These are phyloP conservation scores for Cochlearius cochlearius DNA, from an alignment of 2,113 vertebrate species.

Conservation along the genomic window DNA sequence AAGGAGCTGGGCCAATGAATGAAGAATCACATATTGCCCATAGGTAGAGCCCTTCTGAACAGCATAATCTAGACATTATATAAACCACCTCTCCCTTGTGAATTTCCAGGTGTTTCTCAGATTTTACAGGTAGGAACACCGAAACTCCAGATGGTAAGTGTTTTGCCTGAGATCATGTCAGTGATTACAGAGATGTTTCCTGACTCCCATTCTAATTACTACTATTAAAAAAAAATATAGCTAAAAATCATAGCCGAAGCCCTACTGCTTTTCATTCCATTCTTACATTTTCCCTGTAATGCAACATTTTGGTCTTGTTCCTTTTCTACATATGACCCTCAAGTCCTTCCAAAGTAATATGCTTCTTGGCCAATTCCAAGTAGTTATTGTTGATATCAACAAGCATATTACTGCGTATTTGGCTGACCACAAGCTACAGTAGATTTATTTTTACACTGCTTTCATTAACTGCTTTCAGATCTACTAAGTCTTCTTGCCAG, in stretches of 20 bases:
- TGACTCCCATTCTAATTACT: not conserved
- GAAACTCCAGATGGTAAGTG: not conserved
- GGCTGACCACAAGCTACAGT: not conserved
- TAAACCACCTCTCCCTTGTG: not conserved
- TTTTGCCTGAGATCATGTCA: not conserved
- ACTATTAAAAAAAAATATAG: not conserved
- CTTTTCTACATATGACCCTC: not conserved
- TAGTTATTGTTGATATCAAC: not conserved
- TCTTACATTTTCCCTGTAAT: not conserved
- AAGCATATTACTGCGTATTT: not conserved
- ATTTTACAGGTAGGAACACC: not conserved
- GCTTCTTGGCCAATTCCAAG: not conserved
- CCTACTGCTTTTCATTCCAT: not conserved
- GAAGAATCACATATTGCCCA: not conserved
- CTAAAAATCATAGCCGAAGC: not conserved
- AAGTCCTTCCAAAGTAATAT: not conserved
- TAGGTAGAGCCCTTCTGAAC: not conserved
- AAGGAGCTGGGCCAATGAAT: not conserved
- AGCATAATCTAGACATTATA: not conserved
- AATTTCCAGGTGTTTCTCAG: not conserved
- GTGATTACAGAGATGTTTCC: not conserved
- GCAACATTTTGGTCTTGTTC: not conserved
- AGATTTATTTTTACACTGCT: not conserved
- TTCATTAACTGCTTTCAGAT: constrained; percentile 1
- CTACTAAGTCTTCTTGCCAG: not conserved